Evolutionary conservation across 2,888 invertebrate genomes (phyloP).

Genomic region (Listrodromus nycthemerus): DNA sequence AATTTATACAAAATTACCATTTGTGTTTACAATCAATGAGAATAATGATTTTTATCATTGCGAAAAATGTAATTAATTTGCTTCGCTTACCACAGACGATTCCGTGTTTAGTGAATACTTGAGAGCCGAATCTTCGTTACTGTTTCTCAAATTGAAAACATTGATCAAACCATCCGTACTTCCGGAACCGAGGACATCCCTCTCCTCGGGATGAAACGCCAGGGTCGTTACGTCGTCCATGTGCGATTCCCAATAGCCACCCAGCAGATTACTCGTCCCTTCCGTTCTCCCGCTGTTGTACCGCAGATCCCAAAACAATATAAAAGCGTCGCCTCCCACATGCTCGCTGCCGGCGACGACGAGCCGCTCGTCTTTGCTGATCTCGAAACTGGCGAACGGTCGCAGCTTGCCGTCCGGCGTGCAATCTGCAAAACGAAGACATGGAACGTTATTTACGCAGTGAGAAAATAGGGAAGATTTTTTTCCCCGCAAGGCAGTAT

Average conservation of each 20-base stretch:
- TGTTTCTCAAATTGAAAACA: slow-evolving; percentile 91
- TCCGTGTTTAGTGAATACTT: slow-evolving; percentile 91
- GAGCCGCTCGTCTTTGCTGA: slow-evolving; percentile 89
- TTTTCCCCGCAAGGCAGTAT: neutral
- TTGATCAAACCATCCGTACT: slow-evolving; percentile 95
- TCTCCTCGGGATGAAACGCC: slow-evolving; percentile 89
- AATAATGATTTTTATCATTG: neutral
- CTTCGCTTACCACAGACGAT: slow-evolving; percentile 88
- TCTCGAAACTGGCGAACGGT: slow-evolving; percentile 90
- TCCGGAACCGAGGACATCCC: slow-evolving; percentile 90
- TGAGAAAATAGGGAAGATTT: neutral
- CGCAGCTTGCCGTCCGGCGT: slow-evolving; percentile 84
- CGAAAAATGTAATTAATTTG: neutral
- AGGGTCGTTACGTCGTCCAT: slow-evolving; percentile 90
- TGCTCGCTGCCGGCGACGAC: slow-evolving; percentile 92
- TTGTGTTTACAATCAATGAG: no score
- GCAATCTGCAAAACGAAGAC: slow-evolving; percentile 72
- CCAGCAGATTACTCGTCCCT: slow-evolving; percentile 85
- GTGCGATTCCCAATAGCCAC: slow-evolving; percentile 94
- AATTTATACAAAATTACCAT: no score
- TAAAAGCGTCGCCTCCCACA: slow-evolving; percentile 89
- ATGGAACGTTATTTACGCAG: neutral
- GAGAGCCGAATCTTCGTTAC: slow-evolving; percentile 92
- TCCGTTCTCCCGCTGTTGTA: slow-evolving; percentile 83
- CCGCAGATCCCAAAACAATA: slow-evolving; percentile 93